Percentiles rank a stretch among this genome's conserved stretches.
phyloP scores from a whole-genome alignment of 1,140 invertebrate genomes.

The Rhysida immarginata region DNA sequence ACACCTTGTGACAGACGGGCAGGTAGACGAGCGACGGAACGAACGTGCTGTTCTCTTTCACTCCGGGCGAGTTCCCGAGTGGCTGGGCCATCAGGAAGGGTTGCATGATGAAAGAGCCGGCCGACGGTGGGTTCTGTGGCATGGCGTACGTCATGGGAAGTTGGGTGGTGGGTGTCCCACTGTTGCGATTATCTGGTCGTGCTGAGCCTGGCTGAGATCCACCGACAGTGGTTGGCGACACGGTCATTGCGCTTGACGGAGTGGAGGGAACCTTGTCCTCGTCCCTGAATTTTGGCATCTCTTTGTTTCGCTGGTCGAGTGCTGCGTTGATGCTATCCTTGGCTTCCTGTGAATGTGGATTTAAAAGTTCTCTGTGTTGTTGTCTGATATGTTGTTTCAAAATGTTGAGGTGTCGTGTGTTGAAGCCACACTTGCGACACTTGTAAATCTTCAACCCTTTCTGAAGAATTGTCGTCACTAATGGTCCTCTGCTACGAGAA shows the following conservation, averaged over 20 bases:
- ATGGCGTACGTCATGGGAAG: slow-evolving; percentile 25
- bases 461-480: slow-evolving; percentile 9
- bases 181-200: not conserved
- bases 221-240: not conserved
- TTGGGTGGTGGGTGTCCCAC: slow-evolving; percentile 16
- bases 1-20: slow-evolving; percentile 69
- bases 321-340: not conserved
- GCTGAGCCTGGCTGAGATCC: no score
- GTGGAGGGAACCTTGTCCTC: not conserved
- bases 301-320: not conserved
- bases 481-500: slow-evolving; percentile 10
- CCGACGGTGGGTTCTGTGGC: slow-evolving; percentile 22
- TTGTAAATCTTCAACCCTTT: slow-evolving; percentile 27
- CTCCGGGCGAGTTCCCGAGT: not conserved
- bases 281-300: not conserved
- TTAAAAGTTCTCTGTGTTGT: not conserved
- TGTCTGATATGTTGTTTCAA: slow-evolving; percentile 48
- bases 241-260: not conserved
- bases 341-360: not conserved
- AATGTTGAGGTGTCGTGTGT: slow-evolving; percentile 41
- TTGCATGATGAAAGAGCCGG: slow-evolving; percentile 54
- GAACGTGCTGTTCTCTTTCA: slow-evolving; percentile 36
- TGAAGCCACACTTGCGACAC: slow-evolving; percentile 49
- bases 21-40: slow-evolving; percentile 80
- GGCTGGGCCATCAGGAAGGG: slow-evolving; percentile 62